Evolutionary conservation across 2,888 invertebrate genomes (phyloP).

Genomic region (Oxystoma pomonae): DNA sequence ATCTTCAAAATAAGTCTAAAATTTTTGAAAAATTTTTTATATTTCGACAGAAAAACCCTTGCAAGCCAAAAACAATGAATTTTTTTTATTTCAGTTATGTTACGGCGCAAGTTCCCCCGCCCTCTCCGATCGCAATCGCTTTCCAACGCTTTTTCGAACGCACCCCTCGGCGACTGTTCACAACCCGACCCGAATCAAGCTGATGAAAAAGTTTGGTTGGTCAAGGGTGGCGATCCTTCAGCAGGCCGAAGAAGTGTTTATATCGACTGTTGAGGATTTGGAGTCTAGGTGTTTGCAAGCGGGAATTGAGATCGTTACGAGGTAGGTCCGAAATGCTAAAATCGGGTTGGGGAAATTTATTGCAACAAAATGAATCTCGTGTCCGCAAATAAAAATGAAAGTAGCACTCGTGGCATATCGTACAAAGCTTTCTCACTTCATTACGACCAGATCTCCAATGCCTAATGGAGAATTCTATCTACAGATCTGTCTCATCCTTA

Average conservation of each 20-base stretch:
- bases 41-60: no score
- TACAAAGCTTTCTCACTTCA: no score
- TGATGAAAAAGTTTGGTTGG: constrained; percentile 98
- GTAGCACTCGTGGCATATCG: no score
- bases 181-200: constrained; percentile 93
- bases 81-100: constrained; percentile 72
- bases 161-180: constrained; percentile 99
- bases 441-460: no score
- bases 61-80: no score
- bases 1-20: no score
- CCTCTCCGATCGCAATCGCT: constrained; percentile 91
- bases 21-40: no score
- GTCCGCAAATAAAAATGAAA: no score
- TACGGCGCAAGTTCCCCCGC: constrained; percentile 99
- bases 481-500: no score
- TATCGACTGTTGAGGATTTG: constrained; percentile 93
- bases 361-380: no score
- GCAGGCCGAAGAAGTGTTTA: constrained; percentile 91
- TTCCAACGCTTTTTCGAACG: constrained; percentile 96
- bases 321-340: constrained; percentile 17
- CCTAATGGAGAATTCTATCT: no score
- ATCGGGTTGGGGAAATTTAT: no score
- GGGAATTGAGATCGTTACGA: constrained; percentile 45
- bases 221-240: constrained; percentile 95
- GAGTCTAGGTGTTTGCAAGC: constrained; percentile 89